Evolutionary conservation across 2,888 invertebrate genomes (phyloP).

Genomic region (Drosophila greeni): DNA sequence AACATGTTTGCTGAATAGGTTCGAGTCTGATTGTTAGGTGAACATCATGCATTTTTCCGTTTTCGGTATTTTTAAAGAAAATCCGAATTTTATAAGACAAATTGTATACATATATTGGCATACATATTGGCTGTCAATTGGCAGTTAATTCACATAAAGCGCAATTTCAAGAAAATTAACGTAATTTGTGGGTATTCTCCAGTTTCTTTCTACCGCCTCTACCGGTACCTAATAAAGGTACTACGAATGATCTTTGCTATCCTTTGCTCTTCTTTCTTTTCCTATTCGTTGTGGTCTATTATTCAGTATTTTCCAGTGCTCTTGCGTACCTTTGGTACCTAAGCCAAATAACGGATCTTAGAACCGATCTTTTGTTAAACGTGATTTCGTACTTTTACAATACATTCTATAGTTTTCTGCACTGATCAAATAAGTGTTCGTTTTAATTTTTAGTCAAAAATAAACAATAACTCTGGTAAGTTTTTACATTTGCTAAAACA

Average conservation of each 20-base stretch:
- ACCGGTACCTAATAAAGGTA: slow-evolving; percentile 1
- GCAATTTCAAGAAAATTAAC: neutral
- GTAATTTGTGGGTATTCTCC: neutral
- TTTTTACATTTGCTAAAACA: neutral
- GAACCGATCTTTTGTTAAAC: slow-evolving; percentile 50
- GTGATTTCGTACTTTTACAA: slow-evolving; percentile 55
- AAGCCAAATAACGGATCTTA: slow-evolving; percentile 51
- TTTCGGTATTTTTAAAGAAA: neutral
- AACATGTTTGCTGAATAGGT: no score
- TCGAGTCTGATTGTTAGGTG: no score
- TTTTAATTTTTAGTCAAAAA: slow-evolving; percentile 28
- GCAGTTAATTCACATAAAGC: neutral
- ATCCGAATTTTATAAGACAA: neutral
- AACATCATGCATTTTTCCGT: neutral
- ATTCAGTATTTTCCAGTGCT: slow-evolving; percentile 17
- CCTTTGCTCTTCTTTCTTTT: neutral
- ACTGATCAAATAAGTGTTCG: slow-evolving; percentile 28
- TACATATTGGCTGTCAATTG: neutral
- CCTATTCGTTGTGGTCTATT: slow-evolving; percentile 1
- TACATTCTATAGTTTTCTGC: slow-evolving; percentile 28
- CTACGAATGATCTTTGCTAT: neutral
- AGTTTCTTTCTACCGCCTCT: neutral
- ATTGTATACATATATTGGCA: no score
- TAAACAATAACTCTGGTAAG: slow-evolving; percentile 9
- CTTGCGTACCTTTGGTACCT: slow-evolving; percentile 43